Base-by-base conservation (phyloP, 2,113 vertebrate species). In the Malurus cyaneus region DNA sequence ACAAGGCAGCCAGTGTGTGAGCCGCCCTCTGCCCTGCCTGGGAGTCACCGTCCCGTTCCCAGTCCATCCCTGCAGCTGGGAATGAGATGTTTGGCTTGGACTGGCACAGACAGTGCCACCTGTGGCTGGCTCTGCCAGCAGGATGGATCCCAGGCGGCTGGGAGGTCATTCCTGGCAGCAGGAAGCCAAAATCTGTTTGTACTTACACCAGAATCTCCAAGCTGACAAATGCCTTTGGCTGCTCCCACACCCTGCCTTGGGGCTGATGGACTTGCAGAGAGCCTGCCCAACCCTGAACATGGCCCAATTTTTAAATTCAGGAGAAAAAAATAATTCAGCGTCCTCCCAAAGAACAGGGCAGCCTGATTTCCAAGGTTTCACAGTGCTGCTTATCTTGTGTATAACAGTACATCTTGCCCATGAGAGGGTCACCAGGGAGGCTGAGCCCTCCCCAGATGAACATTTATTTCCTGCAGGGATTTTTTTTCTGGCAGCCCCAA, bases 1-100 rank as follows among this genome's bases (percentile, higher is more conserved):
- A 96, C 94, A 96, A 94, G 67, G 62, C 23, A 83, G 9, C 14
- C 85, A 94, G 62, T 96, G 92, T 96, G 57, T 20, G 57, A 94
- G 81, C 42, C 70, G 31, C 91, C 77, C 84, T 57, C 56, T 31
- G 25, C 49, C 62, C 66, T 0, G 1, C 61, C 76, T 31, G 65
- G 29, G 67, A 93, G 79, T 61, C 91, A 21, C 92, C 32, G 3
- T 85, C 82, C 2, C 6, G 0, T 81, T 86, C 78, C 84, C 1
- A 0, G 78, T 72, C 79, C 79, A 89, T 88, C 77, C 84, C 67
- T 44, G 65, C 80, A 91, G 92, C 86, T 95, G 91, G 91, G 67
- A 60, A 71, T 8, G 49, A 80, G 80, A 77, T 96, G 79, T 92
- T 93, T 89, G 76, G 53, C 3, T 80, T 94, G 92, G 86, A 83